These are phyloP conservation scores for Microplitis deprimator DNA, from an alignment of 2,888 invertebrate species.

Conservation along the genomic window DNA sequence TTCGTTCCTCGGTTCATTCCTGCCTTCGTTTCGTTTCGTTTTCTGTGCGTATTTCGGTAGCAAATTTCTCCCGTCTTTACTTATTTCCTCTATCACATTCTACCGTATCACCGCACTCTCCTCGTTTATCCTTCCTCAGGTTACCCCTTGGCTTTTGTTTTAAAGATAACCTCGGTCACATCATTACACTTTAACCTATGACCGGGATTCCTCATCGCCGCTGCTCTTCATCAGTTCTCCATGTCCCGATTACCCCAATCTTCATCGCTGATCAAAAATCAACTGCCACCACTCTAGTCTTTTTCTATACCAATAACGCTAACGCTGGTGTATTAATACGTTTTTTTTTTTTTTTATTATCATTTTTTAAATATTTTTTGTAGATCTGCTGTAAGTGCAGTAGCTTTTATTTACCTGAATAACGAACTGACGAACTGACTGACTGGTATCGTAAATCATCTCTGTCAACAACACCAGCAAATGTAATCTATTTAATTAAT, in stretches of 20 bases:
- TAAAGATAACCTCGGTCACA: constrained; percentile 49
- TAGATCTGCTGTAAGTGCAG: not conserved
- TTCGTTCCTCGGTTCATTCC: constrained; percentile 4
- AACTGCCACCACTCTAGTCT: constrained; percentile 12
- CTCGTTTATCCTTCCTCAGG: constrained; percentile 31
- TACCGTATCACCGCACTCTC: not conserved
- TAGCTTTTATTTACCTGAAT: too few species aligned
- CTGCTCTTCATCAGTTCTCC: constrained; percentile 42
- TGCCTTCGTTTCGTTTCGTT: constrained; percentile 36
- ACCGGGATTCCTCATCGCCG: constrained; percentile 45
- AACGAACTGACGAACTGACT: too few species aligned
- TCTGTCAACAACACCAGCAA: not conserved
- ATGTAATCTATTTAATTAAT: not conserved
- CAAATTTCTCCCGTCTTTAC: constrained; percentile 36
- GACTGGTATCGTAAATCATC: too few species aligned
- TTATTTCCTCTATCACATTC: constrained; percentile 35
- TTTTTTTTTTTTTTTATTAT: not conserved
- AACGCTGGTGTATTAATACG: too few species aligned
- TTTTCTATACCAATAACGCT: not conserved
- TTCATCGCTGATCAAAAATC: constrained; percentile 3
- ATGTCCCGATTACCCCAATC: constrained; percentile 29
- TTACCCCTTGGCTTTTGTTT: constrained; percentile 28
- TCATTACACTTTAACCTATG: constrained; percentile 51
- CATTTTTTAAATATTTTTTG: not conserved
- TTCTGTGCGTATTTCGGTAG: constrained; percentile 62